A percentile compares a stretch with the other conserved stretches of the same genome.
These are phyloP conservation scores for Stenchaetothrips biformis DNA, from an alignment of 2,888 invertebrate genomes.

Conservation along the genomic window DNA sequence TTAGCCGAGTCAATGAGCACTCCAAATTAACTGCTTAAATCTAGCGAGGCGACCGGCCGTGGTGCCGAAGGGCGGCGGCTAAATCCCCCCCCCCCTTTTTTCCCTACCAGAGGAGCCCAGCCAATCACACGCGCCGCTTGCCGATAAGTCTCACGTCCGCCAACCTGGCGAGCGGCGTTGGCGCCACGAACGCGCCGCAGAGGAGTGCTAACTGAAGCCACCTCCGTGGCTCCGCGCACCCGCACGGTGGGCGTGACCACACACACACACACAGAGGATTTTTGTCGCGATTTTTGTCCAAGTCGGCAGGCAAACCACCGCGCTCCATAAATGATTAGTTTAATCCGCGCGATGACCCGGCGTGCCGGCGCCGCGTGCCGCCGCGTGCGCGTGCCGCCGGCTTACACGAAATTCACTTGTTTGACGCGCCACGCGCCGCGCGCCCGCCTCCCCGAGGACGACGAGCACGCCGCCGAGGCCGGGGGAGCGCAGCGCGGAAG, in stretches of 20 bases:
- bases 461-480: background rate
- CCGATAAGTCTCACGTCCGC: background rate
- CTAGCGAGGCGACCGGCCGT: background rate
- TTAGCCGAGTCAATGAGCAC: constrained; percentile 20
- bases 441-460: background rate
- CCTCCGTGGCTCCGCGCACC: background rate
- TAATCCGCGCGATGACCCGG: constrained; percentile 6
- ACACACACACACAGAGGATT: too few species aligned
- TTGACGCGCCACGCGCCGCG: background rate
- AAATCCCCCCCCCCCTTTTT: background rate
- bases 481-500: background rate
- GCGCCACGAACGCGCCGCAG: background rate
- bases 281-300: too few species aligned
- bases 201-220: too few species aligned
- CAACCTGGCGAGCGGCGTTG: background rate
- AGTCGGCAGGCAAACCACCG: background rate
- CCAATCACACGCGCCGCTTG: constrained; percentile 12
- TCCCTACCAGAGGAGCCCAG: background rate
- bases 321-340: constrained; percentile 21
- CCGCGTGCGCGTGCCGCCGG: background rate
- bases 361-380: background rate
- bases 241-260: too few species aligned
- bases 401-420: constrained; percentile 18
- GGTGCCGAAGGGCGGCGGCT: background rate
- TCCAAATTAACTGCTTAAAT: constrained; percentile 16